These are phyloP conservation scores for Fistularia tabacaria DNA, from an alignment of 2,797 vertebrate species.

Conservation along the genomic window DNA sequence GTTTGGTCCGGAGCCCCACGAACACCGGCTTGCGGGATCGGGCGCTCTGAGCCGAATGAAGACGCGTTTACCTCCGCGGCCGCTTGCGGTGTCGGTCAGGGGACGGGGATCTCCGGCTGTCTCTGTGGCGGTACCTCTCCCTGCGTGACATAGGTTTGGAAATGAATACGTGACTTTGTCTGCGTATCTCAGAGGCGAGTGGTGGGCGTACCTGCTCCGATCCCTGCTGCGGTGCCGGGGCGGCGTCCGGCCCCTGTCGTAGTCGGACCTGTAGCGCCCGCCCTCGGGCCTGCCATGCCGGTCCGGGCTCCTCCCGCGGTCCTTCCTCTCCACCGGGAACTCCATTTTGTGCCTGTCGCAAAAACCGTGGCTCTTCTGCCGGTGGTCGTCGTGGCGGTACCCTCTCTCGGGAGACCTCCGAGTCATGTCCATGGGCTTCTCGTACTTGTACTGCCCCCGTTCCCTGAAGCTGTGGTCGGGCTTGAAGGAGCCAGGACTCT, in stretches of 20 bases:
- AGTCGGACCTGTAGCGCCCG: conserved; percentile 81
- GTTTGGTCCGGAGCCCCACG: no score
- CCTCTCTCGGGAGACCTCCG: conserved; percentile 83
- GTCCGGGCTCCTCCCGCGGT: conserved; percentile 85
- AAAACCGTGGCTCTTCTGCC: conserved; percentile 77
- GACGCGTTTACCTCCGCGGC: conserved; percentile 75
- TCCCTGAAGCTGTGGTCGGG: conserved; percentile 69
- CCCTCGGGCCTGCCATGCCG: conserved; percentile 75
- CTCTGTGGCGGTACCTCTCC: conserved; percentile 87
- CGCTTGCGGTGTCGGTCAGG: conserved; percentile 87
- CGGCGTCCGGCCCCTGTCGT: conserved; percentile 79
- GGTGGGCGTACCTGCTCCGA: conserved; percentile 79
- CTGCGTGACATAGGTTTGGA: conserved; percentile 45
- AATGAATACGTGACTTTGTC: no score
- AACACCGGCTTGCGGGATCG: no score
- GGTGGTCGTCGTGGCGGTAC: conserved; percentile 84
- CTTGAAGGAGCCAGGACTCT: conserved; percentile 75
- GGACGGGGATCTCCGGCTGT: conserved; percentile 82
- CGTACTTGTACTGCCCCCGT: conserved; percentile 77
- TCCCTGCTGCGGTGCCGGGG: conserved; percentile 86
- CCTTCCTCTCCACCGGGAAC: conserved; percentile 78
- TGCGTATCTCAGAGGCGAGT: no score
- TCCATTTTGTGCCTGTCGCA: conserved; percentile 80
- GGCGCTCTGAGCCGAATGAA: neutral
- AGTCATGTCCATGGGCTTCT: conserved; percentile 73